Evolutionary conservation across 37 sponge, comb jelly and placozoan species (phyloP), one percentile per base, ranked within the genome.

Genomic region (Lycopodina hypogea): DNA sequence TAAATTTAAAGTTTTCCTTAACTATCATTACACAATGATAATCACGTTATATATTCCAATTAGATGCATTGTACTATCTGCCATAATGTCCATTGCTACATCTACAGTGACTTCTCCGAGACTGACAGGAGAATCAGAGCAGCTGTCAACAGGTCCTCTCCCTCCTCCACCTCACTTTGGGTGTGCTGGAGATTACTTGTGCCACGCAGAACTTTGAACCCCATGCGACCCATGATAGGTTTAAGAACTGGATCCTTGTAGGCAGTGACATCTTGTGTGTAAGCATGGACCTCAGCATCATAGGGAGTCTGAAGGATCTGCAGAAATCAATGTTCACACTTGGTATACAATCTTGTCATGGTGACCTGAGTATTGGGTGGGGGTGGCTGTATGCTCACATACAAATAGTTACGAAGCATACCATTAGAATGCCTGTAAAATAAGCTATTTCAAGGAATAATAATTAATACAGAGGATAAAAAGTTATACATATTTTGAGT

Each of bases 141-240:
- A 57, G 84, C 77, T 22, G 77, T 56, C 42, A 76, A 56, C 28
- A 76, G 33, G 57, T 77, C 77, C 3, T 76, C 70, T 1, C 75
- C 76, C n/a, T 66, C 71, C 38, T 51, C 71, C 33, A 52, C 59
- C 37, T 48, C 64, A 6, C 33, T 65, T 24, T 21, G 24, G 53
- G 63, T 62, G 53, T 35, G 62, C 15, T 63, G 48, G 39, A 72
- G 57, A 22, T 51, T 41, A 3, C 42, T 42, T 0, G 26, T 53
- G 56, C 41, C n/a, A 7, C 35, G 21, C 42, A 59, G 80, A 74
- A 71, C 14, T 29, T 45, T 59, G 70, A 76, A 84, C 1, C 84
- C 84, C 61, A 60, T 76, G 35, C 42, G 59, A 33, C 19, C 38
- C 77, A 84, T 84, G 77, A 84, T 71, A 33, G 84, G 84, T 62